Evolutionary conservation across 2,113 vertebrate species (phyloP).

Genomic region (Cyprinus carpio): DNA sequence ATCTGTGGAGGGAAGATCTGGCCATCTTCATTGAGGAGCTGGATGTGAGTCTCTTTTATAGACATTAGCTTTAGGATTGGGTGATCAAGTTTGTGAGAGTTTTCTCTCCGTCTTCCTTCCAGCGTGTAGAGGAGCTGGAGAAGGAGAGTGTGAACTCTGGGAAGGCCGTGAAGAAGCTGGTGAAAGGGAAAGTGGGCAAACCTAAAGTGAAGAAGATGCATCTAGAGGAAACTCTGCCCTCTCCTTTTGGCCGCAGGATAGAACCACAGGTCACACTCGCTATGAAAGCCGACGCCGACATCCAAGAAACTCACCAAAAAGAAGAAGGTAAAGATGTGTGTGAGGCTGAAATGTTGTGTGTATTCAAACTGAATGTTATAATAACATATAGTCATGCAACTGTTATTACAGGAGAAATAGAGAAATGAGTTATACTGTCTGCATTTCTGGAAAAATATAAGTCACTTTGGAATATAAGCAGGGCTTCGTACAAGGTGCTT

Average conservation of each 20-base stretch:
- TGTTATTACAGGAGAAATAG: background rate
- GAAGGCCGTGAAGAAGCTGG: slow-evolving; percentile 85
- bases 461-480: too few species aligned
- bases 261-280: slow-evolving; percentile 87
- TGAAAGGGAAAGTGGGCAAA: slow-evolving; percentile 98
- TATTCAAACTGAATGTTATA: background rate
- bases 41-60: slow-evolving; percentile 79
- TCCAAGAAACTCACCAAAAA: slow-evolving; percentile 91
- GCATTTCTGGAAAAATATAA: too few species aligned
- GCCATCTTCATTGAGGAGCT: slow-evolving; percentile 93
- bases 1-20: slow-evolving; percentile 97
- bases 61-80: background rate
- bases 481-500: too few species aligned
- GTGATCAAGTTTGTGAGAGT: background rate
- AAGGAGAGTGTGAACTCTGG: slow-evolving; percentile 83
- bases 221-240: slow-evolving; percentile 92
- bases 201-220: slow-evolving; percentile 93
- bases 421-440: background rate
- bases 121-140: slow-evolving; percentile 89
- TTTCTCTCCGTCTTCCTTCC: slow-evolving; percentile 56
- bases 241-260: slow-evolving; percentile 89
- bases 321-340: slow-evolving; percentile 84
- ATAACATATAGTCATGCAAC: background rate
- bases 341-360: background rate
- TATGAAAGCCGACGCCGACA: slow-evolving; percentile 90